Conservation (phyloP, 1,140 invertebrate genomes). For the Galleria mellonella region DNA sequence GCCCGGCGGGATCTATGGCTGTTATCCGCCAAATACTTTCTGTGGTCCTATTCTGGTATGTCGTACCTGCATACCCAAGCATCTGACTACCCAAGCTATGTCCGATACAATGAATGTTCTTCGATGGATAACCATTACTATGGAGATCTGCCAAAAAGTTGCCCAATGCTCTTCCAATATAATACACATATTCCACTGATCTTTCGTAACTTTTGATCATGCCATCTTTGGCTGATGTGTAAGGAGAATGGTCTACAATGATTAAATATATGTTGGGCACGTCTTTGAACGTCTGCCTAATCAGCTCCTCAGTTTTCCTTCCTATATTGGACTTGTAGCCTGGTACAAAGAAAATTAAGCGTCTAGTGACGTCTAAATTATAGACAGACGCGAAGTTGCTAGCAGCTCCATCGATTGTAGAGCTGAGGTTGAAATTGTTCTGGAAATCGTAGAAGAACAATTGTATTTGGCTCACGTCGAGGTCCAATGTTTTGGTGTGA, state of each 20-base stretch:
- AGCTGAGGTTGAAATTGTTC: conserved; percentile 53
- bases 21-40: conserved; percentile 68
- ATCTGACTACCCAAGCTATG: conserved; percentile 73
- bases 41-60: conserved; percentile 30
- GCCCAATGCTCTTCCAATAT: conserved; percentile 42
- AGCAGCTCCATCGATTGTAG: conserved; percentile 35
- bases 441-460: conserved; percentile 59
- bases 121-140: conserved; percentile 34
- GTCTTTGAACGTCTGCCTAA: conserved; percentile 46
- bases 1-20: conserved; percentile 78
- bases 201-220: conserved; percentile 48
- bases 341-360: conserved; percentile 52
- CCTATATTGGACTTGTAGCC: conserved; percentile 56
- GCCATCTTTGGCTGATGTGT: conserved; percentile 41
- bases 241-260: conserved; percentile 55
- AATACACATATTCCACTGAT: conserved; percentile 40
- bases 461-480: conserved; percentile 39
- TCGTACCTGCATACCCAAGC: conserved; percentile 55
- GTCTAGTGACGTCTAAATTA: conserved; percentile 41
- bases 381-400: conserved; percentile 31
- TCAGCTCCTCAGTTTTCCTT: conserved; percentile 42
- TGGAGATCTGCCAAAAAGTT: conserved; percentile 35
- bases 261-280: conserved; percentile 50
- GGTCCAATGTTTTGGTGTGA: conserved; percentile 38
- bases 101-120: conserved; percentile 67